Evolutionary conservation across 35 echinoderm and acorn worm genomes (phyloP), one percentile per base, ranked within the genome.

Genomic region (Apostichopus parvimensis): DNA sequence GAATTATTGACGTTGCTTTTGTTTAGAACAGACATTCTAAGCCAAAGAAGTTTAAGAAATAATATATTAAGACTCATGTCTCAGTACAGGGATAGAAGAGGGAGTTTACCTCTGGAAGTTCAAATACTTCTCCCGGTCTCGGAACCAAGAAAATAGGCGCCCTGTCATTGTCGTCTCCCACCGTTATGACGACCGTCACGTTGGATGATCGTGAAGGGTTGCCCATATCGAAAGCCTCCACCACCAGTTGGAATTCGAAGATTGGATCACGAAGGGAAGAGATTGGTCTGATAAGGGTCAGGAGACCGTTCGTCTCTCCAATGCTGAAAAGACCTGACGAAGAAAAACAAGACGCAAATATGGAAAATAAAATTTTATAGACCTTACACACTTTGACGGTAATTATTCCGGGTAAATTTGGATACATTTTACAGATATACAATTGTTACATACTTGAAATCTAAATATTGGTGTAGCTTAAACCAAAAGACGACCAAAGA

Each of bases 81-180:
- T n/a, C n/a, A 61, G 58, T 5, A 1, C 8, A 61, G n/a, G 58
- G 58, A 12, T 61, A 9, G 58, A 61, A 12, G 0, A 12, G 34
- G 77, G 34, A 26, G 6, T 89, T 34, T 84, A 97, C 95, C 93
- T 97, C 95, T 21, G 91, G 83, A 56, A 97, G 77, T 14, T 62
- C n/a, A 4, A 96, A 57, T 12, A 53, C 66, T 56, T 94, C 55
- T 15, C 92, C 95, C 56, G 75, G 88, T 23, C 4, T 64, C 0
- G 95, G 95, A n/a, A 65, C 14, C 6, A 94, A n/a, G 62, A 97
- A 97, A 0, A 62, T 53, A 6, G 87, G 79, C 4, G 79, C 64
- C 23, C 81, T 92, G 85, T 89, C 91, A 57, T 94, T 94, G 9
- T 92, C 78, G 82, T 97, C 94, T 5, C 93, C 93, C 6, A 97